Percentiles rank a stretch among this genome's conserved stretches.
These are phyloP conservation scores for Rhopalosiphum maidis DNA, from an alignment of 1,140 invertebrate species.

Conservation along the genomic window DNA sequence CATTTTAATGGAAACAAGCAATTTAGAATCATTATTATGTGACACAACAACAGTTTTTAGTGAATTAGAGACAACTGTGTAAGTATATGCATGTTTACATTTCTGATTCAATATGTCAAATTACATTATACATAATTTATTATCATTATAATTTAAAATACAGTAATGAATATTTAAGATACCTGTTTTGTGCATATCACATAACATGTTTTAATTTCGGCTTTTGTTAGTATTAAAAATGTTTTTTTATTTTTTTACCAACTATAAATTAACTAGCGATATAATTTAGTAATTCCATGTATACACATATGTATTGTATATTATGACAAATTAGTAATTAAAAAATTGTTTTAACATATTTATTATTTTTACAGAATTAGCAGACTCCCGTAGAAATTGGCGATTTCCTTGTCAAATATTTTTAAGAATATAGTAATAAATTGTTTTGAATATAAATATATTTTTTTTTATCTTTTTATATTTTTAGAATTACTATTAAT, in stretches of 20 bases:
- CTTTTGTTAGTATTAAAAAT: too few species aligned
- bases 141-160: too few species aligned
- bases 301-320: not conserved
- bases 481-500: not conserved
- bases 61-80: slow-evolving; percentile 53
- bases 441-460: not conserved
- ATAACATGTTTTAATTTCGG: too few species aligned
- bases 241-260: too few species aligned
- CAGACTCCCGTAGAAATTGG: not conserved
- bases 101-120: not conserved
- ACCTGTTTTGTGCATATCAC: too few species aligned
- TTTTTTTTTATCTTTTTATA: not conserved
- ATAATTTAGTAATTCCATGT: too few species aligned
- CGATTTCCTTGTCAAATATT: not conserved
- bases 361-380: not conserved
- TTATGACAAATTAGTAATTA: not conserved
- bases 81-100: not conserved
- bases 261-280: too few species aligned
- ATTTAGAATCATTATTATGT: slow-evolving; percentile 50
- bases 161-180: too few species aligned
- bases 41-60: slow-evolving; percentile 50
- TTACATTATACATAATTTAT: too few species aligned
- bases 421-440: not conserved
- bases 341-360: not conserved
- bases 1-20: slow-evolving; percentile 39